Conservation (phyloP, 2,888 invertebrate species). For the Patella caerulea region DNA sequence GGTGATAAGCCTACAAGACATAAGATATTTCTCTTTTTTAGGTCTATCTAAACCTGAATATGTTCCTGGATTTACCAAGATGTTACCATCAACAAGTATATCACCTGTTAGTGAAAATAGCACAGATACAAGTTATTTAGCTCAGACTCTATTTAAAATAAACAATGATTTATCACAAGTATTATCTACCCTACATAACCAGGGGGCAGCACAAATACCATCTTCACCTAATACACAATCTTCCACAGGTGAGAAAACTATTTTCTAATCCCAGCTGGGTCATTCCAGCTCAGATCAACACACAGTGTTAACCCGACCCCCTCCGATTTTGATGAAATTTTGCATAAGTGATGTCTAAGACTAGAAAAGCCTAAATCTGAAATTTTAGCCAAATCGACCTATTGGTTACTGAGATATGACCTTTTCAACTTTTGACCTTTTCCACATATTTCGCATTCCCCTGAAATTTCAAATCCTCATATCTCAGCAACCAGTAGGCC, state of each 20-base stretch:
- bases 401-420: too few species aligned
- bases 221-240: conserved; percentile 31
- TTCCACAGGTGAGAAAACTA: conserved; percentile 25
- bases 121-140: conserved; percentile 31
- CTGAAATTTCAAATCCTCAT: too few species aligned
- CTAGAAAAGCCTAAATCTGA: too few species aligned
- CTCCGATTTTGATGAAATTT: not conserved
- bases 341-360: too few species aligned
- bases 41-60: conserved; percentile 21
- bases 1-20: too few species aligned
- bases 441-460: too few species aligned
- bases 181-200: conserved; percentile 38
- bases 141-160: conserved; percentile 57
- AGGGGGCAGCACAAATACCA: not conserved
- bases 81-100: not conserved
- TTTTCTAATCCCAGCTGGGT: not conserved
- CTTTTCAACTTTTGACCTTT: too few species aligned
- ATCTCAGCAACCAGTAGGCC: too few species aligned
- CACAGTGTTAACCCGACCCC: not conserved
- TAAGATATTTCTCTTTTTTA: not conserved
- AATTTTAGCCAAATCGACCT: too few species aligned
- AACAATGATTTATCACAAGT: conserved; percentile 61
- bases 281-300: conserved; percentile 22
- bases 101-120: conserved; percentile 19
- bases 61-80: conserved; percentile 7